These are phyloP conservation scores for Bibio marci DNA, from an alignment of 2,888 invertebrate species.

Conservation along the genomic window DNA sequence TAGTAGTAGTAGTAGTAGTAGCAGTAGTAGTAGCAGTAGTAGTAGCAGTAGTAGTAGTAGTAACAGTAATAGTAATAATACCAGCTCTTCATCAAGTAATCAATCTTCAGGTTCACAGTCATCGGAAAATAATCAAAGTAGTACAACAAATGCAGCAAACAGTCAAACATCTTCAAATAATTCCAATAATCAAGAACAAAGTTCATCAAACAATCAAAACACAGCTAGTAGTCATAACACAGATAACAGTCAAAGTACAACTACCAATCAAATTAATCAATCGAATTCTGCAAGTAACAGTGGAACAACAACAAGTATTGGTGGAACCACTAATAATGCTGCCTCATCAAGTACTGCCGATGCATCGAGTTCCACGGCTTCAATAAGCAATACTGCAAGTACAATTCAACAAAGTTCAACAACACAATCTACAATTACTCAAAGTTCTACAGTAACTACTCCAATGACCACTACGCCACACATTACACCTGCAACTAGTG, in stretches of 20 bases:
- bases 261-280: not conserved
- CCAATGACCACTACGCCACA: slow-evolving; percentile 5
- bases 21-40: slow-evolving; percentile 8
- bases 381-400: slow-evolving; percentile 9
- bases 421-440: slow-evolving; percentile 5
- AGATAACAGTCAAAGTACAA: not conserved
- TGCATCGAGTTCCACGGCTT: slow-evolving; percentile 6
- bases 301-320: slow-evolving; percentile 15
- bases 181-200: slow-evolving; percentile 5
- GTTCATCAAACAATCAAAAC: not conserved
- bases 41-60: not conserved
- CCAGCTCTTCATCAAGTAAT: slow-evolving; percentile 2
- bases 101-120: slow-evolving; percentile 4
- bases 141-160: not conserved
- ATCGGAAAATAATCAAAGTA: slow-evolving; percentile 4
- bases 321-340: slow-evolving; percentile 7
- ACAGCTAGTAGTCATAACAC: not conserved
- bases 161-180: slow-evolving; percentile 3
- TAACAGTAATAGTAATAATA: not conserved
- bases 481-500: not conserved
- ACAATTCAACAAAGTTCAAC: slow-evolving; percentile 4
- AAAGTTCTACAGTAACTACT: slow-evolving; percentile 8
- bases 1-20: slow-evolving; percentile 6
- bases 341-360: slow-evolving; percentile 3
- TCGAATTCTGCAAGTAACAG: slow-evolving; percentile 7